These are phyloP conservation scores for Brachyptera putata DNA, from an alignment of 2,888 invertebrate genomes.

Conservation along the genomic window DNA sequence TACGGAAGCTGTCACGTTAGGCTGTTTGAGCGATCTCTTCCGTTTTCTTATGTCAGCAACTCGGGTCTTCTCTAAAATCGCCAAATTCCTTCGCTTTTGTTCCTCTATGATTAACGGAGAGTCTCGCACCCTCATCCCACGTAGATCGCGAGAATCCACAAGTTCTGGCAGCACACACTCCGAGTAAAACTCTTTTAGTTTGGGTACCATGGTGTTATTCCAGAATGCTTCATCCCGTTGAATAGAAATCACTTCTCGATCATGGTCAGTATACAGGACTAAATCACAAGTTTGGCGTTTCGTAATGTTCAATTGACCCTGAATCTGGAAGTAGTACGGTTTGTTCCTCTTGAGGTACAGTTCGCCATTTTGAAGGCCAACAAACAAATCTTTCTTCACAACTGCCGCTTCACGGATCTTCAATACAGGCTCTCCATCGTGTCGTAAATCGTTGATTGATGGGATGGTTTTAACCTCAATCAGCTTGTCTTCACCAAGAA, in stretches of 20 bases:
- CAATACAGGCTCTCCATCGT: background rate
- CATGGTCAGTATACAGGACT: background rate
- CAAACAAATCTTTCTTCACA: background rate
- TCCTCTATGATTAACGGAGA: background rate
- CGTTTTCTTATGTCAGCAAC: too few relatives aligned
- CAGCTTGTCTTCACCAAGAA: background rate
- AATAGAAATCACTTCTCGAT: background rate
- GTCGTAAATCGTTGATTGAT: background rate
- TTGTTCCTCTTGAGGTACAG: background rate
- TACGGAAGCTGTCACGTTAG: too few relatives aligned
- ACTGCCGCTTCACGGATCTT: background rate
- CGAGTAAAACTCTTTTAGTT: background rate
- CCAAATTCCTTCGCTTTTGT: too few relatives aligned
- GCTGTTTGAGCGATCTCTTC: too few relatives aligned
- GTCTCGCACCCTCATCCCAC: background rate
- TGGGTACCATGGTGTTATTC: background rate
- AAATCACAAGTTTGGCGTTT: background rate
- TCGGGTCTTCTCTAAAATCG: too few relatives aligned
- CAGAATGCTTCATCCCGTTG: background rate
- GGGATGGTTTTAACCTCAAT: background rate
- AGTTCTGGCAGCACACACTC: conserved; percentile 5
- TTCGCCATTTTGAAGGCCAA: background rate
- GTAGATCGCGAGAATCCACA: background rate
- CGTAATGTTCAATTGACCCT: background rate
- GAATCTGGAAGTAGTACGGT: background rate